A percentile compares a stretch with the other conserved stretches of the same genome.
Evolutionary conservation across 2,113 vertebrate genomes (phyloP).

Genomic region (Pipra filicauda): DNA sequence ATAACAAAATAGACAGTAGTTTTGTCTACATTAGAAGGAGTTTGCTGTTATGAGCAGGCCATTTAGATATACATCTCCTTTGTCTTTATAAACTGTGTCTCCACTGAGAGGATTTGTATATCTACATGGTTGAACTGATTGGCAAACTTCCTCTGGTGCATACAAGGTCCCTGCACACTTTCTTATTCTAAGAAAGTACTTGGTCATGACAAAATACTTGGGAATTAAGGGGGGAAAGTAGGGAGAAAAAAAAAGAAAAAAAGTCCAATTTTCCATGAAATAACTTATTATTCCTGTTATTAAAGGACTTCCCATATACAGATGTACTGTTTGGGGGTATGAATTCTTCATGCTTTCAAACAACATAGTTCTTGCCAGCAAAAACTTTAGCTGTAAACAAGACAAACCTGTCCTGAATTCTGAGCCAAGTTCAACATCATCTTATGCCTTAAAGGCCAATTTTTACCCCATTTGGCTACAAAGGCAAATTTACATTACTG

Average conservation of each 20-base stretch:
- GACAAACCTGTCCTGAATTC: neutral
- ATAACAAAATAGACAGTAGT: slow-evolving; percentile 13
- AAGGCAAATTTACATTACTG: neutral
- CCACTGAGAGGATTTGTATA: neutral
- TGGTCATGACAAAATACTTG: neutral
- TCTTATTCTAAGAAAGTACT: neutral
- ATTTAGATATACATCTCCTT: slow-evolving; percentile 21
- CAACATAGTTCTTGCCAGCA: neutral
- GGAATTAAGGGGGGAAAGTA: neutral
- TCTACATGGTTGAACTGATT: neutral
- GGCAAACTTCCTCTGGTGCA: neutral
- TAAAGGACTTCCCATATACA: neutral
- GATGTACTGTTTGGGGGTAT: neutral
- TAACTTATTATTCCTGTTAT: neutral
- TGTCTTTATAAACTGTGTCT: neutral
- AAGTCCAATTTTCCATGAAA: neutral
- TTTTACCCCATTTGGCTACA: neutral
- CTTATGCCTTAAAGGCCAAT: neutral
- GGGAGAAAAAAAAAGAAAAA: neutral
- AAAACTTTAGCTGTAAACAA: neutral
- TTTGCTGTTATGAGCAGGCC: neutral
- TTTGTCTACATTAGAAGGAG: neutral
- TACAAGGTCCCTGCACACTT: neutral
- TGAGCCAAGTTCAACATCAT: neutral
- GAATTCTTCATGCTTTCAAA: neutral